phyloP scores from a whole-genome alignment of 2,113 vertebrate species.

The Eudyptes chrysolophus region DNA sequence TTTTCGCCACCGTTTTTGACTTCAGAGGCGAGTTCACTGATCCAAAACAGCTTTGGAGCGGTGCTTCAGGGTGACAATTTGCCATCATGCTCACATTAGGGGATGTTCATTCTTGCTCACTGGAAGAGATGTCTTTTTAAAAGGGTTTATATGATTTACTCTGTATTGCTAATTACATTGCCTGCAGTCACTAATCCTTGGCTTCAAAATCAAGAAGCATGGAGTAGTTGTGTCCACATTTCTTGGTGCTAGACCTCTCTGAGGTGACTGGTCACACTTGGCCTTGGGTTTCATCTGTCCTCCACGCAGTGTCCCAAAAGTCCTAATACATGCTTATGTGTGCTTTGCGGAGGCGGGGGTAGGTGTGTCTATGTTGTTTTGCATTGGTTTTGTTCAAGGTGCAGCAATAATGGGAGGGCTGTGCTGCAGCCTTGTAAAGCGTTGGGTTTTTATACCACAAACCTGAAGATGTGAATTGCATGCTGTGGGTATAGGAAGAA shows the following conservation, averaged over 20 bases:
- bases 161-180: neutral
- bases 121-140: neutral
- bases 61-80: neutral
- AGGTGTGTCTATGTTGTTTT: fast-evolving
- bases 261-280: neutral
- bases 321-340: neutral
- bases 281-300: neutral
- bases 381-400: neutral
- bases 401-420: neutral
- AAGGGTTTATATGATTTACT: neutral
- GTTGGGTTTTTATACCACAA: neutral
- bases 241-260: neutral
- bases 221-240: neutral
- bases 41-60: neutral
- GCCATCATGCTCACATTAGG: fast-evolving
- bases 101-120: fast-evolving
- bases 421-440: neutral
- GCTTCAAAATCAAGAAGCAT: neutral
- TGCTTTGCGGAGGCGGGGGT: no score
- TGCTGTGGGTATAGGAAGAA: neutral
- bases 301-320: neutral
- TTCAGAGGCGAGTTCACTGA: neutral
- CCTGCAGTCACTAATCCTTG: neutral
- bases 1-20: neutral
- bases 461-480: neutral